These are phyloP conservation scores for Drosophila persimilis DNA, from an alignment of 1,140 invertebrate genomes.

Conservation along the genomic window DNA sequence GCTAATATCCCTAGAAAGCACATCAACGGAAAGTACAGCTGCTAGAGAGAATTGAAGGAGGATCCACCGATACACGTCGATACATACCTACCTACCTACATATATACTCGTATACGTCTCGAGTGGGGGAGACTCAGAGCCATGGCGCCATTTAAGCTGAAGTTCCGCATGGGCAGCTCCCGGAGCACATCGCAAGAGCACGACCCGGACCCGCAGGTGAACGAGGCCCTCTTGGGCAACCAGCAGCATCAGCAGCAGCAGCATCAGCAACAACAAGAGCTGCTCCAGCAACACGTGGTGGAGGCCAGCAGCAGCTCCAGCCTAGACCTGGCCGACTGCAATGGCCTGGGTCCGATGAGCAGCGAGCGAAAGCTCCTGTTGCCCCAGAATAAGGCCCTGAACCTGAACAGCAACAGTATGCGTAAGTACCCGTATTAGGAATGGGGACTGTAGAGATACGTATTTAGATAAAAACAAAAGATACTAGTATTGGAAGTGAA, in stretches of 20 bases:
- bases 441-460: slow-evolving; percentile 44
- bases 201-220: slow-evolving; percentile 79
- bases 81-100: neutral
- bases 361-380: slow-evolving; percentile 75
- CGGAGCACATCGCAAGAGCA: slow-evolving; percentile 82
- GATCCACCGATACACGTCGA: neutral
- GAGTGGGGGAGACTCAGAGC: neutral
- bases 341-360: slow-evolving; percentile 75
- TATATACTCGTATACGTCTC: too few species aligned
- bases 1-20: slow-evolving; percentile 42
- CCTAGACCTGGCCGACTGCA: slow-evolving; percentile 78
- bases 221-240: slow-evolving; percentile 71
- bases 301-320: slow-evolving; percentile 79
- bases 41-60: slow-evolving; percentile 20
- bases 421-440: slow-evolving; percentile 18
- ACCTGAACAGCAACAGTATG: slow-evolving; percentile 63
- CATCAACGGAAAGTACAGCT: slow-evolving; percentile 15
- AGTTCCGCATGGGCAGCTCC: slow-evolving; percentile 83
- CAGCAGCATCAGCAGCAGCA: slow-evolving; percentile 48
- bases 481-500: neutral
- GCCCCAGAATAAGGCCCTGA: slow-evolving; percentile 50
- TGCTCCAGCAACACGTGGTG: slow-evolving; percentile 54
- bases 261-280: slow-evolving; percentile 28
- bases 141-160: slow-evolving; percentile 82
- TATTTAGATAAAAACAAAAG: neutral